These are phyloP conservation scores for Brachionichthys hirsutus DNA, from an alignment of 2,113 vertebrate species.

Conservation along the genomic window DNA sequence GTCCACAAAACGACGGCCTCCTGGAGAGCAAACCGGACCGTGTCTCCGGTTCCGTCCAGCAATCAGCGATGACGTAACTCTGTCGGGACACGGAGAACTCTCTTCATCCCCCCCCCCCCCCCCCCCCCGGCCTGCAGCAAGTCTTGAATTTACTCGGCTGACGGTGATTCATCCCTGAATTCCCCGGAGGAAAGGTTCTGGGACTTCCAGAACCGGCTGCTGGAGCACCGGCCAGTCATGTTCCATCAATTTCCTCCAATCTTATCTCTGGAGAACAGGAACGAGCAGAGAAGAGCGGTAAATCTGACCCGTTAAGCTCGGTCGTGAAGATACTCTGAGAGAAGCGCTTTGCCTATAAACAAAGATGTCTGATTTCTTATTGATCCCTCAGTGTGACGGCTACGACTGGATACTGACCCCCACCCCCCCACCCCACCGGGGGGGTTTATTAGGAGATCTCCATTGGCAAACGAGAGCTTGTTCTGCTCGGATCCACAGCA, in stretches of 20 bases:
- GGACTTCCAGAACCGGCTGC: conserved; percentile 38
- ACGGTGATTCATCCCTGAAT: conserved; percentile 57
- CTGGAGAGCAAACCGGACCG: conserved; percentile 61
- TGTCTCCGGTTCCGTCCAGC: no score
- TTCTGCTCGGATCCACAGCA: conserved; percentile 16
- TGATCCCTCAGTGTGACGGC: conserved; percentile 1
- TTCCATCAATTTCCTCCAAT: conserved; percentile 47
- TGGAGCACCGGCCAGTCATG: conserved; percentile 46
- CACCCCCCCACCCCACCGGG: conserved; percentile 49
- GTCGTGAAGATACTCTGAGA: conserved; percentile 20
- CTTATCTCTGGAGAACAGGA: conserved; percentile 43
- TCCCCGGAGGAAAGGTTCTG: conserved; percentile 45
- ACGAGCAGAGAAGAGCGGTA: conserved; percentile 39
- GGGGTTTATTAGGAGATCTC: conserved; percentile 33
- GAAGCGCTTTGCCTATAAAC: conserved; percentile 11
- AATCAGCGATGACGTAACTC: conserved; percentile 37
- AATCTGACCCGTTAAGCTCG: conserved; percentile 46
- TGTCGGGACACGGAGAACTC: conserved; percentile 27
- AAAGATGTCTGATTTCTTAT: conserved; percentile 9
- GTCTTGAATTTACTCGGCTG: conserved; percentile 42
- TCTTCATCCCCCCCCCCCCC: conserved; percentile 45
- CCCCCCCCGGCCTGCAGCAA: conserved; percentile 41
- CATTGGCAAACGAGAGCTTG: conserved; percentile 36
- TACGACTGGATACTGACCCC: conserved; percentile 35
- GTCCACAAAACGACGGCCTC: conserved; percentile 19